A percentile compares a stretch with the other conserved stretches of the same genome.
Evolutionary conservation across 1,140 invertebrate genomes (phyloP).

Genomic region (Drosophila teissieri): DNA sequence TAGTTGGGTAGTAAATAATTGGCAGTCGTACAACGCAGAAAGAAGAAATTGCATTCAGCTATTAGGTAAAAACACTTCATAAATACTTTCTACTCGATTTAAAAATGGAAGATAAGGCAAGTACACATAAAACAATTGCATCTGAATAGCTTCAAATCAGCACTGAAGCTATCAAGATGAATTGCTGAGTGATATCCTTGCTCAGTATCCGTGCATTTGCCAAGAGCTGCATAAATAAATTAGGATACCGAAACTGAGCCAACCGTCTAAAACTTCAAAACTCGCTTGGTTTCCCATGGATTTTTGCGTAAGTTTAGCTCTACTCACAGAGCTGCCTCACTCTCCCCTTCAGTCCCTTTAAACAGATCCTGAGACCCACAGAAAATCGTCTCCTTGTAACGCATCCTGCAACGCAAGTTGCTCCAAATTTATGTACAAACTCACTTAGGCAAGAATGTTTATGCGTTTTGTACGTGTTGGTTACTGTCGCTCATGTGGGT

Average conservation of each 20-base stretch:
- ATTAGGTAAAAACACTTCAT: too few species aligned
- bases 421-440: constrained; percentile 76
- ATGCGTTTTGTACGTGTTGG: constrained; percentile 80
- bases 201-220: constrained; percentile 36
- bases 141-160: not conserved
- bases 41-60: too few species aligned
- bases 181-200: constrained; percentile 12
- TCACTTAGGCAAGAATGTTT: constrained; percentile 83
- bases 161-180: not conserved
- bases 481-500: constrained; percentile 69
- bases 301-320: constrained; percentile 52
- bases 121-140: too few species aligned
- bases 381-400: constrained; percentile 37
- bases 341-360: not conserved
- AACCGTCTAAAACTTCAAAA: constrained; percentile 40
- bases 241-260: constrained; percentile 36
- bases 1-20: too few species aligned
- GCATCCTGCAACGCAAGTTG: constrained; percentile 70
- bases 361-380: constrained; percentile 9
- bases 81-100: too few species aligned
- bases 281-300: constrained; percentile 20
- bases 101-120: too few species aligned
- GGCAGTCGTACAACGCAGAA: too few species aligned
- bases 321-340: not conserved
- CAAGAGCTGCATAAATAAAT: constrained; percentile 62